Base-by-base conservation (phyloP, 2,797 vertebrate species). In the Falco rusticolus region DNA sequence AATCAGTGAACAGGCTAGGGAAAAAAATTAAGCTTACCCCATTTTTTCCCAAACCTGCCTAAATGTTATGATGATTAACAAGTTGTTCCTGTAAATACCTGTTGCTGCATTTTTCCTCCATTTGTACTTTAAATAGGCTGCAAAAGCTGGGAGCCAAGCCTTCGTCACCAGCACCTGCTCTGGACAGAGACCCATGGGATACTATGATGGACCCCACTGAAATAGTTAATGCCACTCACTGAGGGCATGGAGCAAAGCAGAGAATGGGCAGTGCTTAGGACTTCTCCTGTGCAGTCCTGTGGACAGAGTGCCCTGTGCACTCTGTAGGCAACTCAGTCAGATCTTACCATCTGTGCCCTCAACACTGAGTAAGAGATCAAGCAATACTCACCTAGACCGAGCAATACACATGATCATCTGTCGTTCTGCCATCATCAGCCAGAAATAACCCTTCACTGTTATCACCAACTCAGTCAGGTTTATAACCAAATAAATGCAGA, bases 341-440 rank as follows among this genome's bases (percentile, higher is more conserved):
- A 28, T 34, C 17, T 50, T 57, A 88, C 16, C 28, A 16, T 33
- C 70, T 34, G 12, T 20, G 15, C 41, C 11, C 39, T 71, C 13
- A 29, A 16, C n/a, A 22, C 3, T 10, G 25, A 74, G 28, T 34
- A 75, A 31, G 5, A 43, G 33, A 37, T 13, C 0, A 0, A 69
- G 54, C 22, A 47, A 9, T 16, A 37, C 11, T n/a, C 39, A 31
- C 5, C 69, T 13, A 71, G 76, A 54, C 8, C 0, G 0, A 87
- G 22, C 5, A 57, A 48, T 25, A 29, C 15, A 50, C 0, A 0
- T 4, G 5, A 37, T 45, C 26, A 21, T 39, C 45, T 69, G 37
- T 21, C 31, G 76, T 93, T 63, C 66, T 79, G 16, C 31, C 34
- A 48, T 12, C 56, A 16, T 12, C 56, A 16, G 15, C n/a, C 33